Evolutionary conservation across 2,113 vertebrate genomes (phyloP).

Genomic region (Myotis brandtii): DNA sequence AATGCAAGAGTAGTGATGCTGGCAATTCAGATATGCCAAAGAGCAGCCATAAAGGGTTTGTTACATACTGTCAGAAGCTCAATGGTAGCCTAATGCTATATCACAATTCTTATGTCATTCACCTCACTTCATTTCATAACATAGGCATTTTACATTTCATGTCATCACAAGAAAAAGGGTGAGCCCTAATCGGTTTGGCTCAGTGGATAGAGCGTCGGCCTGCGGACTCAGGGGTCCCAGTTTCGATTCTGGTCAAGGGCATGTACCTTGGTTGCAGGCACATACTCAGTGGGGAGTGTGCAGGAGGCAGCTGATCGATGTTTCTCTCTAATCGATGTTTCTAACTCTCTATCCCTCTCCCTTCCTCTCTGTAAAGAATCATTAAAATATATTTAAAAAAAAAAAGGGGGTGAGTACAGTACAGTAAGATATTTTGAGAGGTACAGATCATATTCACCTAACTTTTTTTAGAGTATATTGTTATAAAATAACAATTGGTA

Average conservation of each 20-base stretch:
- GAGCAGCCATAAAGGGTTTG: background rate
- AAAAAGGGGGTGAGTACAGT: background rate
- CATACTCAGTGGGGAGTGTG: too few species aligned
- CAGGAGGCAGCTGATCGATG: too few species aligned
- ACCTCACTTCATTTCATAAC: background rate
- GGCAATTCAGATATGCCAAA: background rate
- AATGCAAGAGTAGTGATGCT: background rate
- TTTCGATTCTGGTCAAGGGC: too few species aligned
- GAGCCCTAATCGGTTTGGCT: too few species aligned
- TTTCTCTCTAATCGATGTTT: too few species aligned
- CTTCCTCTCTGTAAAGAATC: too few species aligned
- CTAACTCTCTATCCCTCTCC: too few species aligned
- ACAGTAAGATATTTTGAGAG: background rate
- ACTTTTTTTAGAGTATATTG: background rate
- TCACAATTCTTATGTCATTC: background rate
- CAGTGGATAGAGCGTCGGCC: too few species aligned
- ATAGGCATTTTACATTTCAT: background rate
- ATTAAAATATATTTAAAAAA: background rate
- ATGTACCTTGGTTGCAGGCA: too few species aligned
- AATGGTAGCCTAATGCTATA: background rate
- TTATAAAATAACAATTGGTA: background rate
- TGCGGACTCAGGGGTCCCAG: too few species aligned
- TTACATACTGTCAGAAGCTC: background rate
- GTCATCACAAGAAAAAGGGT: background rate
- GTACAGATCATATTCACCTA: background rate